Conservation (phyloP, 35 echinoderm and acorn worm species). For the Heliocidaris tuberculata region DNA sequence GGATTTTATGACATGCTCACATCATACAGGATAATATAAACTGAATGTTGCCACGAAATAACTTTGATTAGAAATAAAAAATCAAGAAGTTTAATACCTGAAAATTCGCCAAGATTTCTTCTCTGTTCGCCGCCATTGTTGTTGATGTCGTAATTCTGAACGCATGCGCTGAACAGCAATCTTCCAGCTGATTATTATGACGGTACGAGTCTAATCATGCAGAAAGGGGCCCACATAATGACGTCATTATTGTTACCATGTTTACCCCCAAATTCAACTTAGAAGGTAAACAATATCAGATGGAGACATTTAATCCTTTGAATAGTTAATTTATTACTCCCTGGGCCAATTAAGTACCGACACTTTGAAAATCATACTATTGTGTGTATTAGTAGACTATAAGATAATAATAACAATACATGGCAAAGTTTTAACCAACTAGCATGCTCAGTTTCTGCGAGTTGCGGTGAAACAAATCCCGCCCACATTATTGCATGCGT, state of each 20-base stretch:
- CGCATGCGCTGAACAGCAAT: background rate
- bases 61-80: background rate
- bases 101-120: constrained; percentile 96
- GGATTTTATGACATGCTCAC: background rate
- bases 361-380: too few species aligned
- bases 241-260: background rate
- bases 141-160: constrained; percentile 47
- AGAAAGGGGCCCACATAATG: background rate
- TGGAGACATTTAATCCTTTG: too few species aligned
- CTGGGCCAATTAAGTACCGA: too few species aligned
- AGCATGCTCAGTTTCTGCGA: too few species aligned
- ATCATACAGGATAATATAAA: background rate
- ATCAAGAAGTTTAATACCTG: constrained; percentile 62
- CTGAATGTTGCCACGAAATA: background rate
- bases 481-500: constrained; percentile 39
- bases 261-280: background rate
- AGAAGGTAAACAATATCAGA: too few species aligned
- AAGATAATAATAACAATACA: too few species aligned
- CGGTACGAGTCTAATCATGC: background rate
- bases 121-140: constrained; percentile 99
- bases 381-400: too few species aligned
- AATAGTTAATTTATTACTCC: too few species aligned
- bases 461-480: background rate
- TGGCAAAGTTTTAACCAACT: too few species aligned
- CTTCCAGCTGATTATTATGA: constrained; percentile 6